Base-by-base conservation (phyloP, 1,140 invertebrate genomes). In the Megalopta genalis region DNA sequence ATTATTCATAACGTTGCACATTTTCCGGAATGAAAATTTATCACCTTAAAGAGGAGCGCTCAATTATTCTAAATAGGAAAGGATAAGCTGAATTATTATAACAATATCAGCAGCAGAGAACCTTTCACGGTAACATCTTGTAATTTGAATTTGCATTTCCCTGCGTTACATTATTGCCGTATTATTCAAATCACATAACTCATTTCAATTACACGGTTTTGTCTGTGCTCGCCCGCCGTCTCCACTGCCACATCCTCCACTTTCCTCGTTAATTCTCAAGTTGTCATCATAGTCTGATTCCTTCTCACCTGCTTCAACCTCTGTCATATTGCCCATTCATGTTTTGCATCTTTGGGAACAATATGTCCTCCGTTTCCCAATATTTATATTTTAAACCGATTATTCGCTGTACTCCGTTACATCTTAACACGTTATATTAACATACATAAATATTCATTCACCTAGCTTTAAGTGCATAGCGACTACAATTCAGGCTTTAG, bases 291-390 rank as follows among this genome's bases (percentile, higher is more conserved):
- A 7, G 23, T 54, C 21, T 57, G n/a, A 86, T 82, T 82, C 72
- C 62, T 7, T n/a, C 49, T 72, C 70, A 60, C 66, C 72, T 70
- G n/a, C 70, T 49, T 74, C 67, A 37, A 85, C 75, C 70, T 74
- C 57, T 27, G 25, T 27, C 60, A 25, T 77, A 21, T 68, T 69
- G 39, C 67, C 75, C 62, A 39, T 73, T 73, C 54, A 27, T 59
- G 73, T 86, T 76, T 64, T 59, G 54, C 84, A 86, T 62, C 79
- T 79, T 82, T 23, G 21, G 49, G 42, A 81, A 72, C 70, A 85
- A 83, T 81, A 77, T 81, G 81, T 84, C 54, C 68, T 12, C 66
- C 71, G 76, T 32, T 81, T 74, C 60, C 70, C 72, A 32, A 32
- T 32, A n/a, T n/a, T n/a, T n/a, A n/a, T n/a, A n/a, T n/a, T n/a